Evolutionary conservation across 2,888 invertebrate genomes (phyloP), one percentile per base, ranked within the genome.

Genomic region (Microctonus aethiopoides): DNA sequence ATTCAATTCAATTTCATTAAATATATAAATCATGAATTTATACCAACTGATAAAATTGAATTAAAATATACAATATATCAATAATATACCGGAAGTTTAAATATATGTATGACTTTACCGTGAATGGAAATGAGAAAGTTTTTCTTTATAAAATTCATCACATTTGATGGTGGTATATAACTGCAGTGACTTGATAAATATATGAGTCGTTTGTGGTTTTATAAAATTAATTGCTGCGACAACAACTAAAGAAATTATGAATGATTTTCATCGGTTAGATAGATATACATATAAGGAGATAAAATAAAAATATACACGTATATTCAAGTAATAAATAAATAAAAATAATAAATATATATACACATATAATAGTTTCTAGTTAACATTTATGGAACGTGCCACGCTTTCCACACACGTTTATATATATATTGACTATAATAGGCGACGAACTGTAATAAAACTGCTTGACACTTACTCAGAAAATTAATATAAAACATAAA

Each of bases 171-270:
- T 32, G n/a, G 3, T 5, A 29, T 32, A 32, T 29, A 29, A 16
- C n/a, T n/a, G 29, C 16, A 29, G n/a, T 29, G 4, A 32, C 34
- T 57, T n/a, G n/a, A 32, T 7, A 29, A 29, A 5, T 66, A 69
- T 63, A 66, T 72, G 68, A 60, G 71, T 75, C 73, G 20, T 70
- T 73, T 71, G 63, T 72, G n/a, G 74, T 78, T 57, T 56, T 78
- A 78, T 78, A 77, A 77, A 77, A 77, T 78, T 77, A 79, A 78
- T 78, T 78, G 75, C 74, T 66, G 72, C 70, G 16, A 7, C n/a
- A 46, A 5, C 16, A 16, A 7, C 16, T 5, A 20, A 46, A 70
- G 52, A 68, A 70, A 71, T 36, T 51, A 51, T 64, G 51, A 66
- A 59, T 36, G 51, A 71, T 60, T 59, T 63, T 22, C n/a, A n/a